A percentile compares a stretch with the other conserved stretches of the same genome.
Evolutionary conservation across 2,113 vertebrate species (phyloP).

Genomic region (Tautogolabrus adspersus): DNA sequence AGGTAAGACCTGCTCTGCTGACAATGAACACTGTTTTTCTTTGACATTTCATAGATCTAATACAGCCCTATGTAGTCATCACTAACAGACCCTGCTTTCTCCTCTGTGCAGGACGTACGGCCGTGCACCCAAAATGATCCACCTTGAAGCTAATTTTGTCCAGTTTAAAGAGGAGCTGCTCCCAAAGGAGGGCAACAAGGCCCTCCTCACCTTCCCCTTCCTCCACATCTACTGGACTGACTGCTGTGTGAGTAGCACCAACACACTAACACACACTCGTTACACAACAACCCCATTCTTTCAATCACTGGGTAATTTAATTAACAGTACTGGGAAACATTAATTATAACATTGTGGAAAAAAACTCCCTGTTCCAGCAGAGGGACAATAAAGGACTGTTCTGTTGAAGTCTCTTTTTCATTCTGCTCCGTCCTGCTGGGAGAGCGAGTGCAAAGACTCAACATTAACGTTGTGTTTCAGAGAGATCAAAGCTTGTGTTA

Average conservation of each 20-base stretch:
- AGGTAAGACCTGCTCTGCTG: conserved; percentile 80
- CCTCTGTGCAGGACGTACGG: conserved; percentile 89
- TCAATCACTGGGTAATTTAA: background rate
- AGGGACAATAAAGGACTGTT: background rate
- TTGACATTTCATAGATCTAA: too few species aligned
- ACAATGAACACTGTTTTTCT: background rate
- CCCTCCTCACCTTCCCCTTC: conserved; percentile 97
- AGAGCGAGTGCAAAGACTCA: background rate
- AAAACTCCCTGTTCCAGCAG: background rate
- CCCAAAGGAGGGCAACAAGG: conserved; percentile 97
- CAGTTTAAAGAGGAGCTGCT: conserved; percentile 98
- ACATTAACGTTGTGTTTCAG: background rate
- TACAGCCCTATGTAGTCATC: background rate
- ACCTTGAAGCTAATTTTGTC: conserved; percentile 98
- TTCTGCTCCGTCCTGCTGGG: background rate
- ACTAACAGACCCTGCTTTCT: conserved; percentile 5
- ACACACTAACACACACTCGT: background rate
- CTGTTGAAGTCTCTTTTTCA: background rate
- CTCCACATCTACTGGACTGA: conserved; percentile 99
- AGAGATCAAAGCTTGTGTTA: background rate
- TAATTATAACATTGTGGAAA: background rate
- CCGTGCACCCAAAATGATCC: conserved; percentile 98
- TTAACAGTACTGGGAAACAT: background rate
- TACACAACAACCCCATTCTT: background rate
- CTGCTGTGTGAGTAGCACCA: conserved; percentile 91